Evolutionary conservation across 1,140 invertebrate genomes (phyloP).

Genomic region (Drosophila novamexicana): DNA sequence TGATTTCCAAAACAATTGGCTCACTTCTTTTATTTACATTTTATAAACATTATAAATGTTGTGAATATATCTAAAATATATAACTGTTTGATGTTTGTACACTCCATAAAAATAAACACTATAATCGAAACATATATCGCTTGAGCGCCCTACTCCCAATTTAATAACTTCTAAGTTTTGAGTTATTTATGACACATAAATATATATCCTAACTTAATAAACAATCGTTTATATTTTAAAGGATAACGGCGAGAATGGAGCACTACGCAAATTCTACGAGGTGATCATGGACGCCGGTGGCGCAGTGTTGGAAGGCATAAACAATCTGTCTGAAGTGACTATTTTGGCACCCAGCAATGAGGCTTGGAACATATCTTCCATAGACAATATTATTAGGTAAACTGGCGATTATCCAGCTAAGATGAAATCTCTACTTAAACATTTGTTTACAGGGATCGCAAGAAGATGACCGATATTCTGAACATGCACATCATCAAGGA

Average conservation of each 20-base stretch:
- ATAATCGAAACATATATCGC: slow-evolving; percentile 20
- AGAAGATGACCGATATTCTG: slow-evolving; percentile 90
- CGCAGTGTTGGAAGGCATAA: slow-evolving; percentile 90
- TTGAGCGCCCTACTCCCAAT: slow-evolving; percentile 29
- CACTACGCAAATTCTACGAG: slow-evolving; percentile 92
- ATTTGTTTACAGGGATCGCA: slow-evolving; percentile 85
- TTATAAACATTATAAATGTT: slow-evolving; percentile 33
- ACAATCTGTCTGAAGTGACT: slow-evolving; percentile 89
- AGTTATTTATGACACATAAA: not conserved
- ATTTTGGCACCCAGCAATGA: slow-evolving; percentile 95
- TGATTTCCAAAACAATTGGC: slow-evolving; percentile 18
- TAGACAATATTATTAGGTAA: slow-evolving; percentile 88
- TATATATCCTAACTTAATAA: not conserved
- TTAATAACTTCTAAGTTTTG: slow-evolving; percentile 1
- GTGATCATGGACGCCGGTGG: slow-evolving; percentile 90
- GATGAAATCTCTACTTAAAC: not conserved
- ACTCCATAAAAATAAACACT: slow-evolving; percentile 6
- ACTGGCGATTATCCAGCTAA: not conserved
- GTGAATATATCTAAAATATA: slow-evolving; percentile 21
- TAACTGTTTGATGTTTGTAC: slow-evolving; percentile 40
- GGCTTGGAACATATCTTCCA: slow-evolving; percentile 89
- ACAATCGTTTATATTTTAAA: slow-evolving; percentile 58
- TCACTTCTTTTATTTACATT: slow-evolving; percentile 3
- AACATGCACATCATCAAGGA: slow-evolving; percentile 92
- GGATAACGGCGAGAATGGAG: slow-evolving; percentile 93